Percentiles rank a stretch among this genome's conserved stretches.
These are phyloP conservation scores for Shargacucullia verbasci DNA, from an alignment of 2,888 invertebrate genomes.

Conservation along the genomic window DNA sequence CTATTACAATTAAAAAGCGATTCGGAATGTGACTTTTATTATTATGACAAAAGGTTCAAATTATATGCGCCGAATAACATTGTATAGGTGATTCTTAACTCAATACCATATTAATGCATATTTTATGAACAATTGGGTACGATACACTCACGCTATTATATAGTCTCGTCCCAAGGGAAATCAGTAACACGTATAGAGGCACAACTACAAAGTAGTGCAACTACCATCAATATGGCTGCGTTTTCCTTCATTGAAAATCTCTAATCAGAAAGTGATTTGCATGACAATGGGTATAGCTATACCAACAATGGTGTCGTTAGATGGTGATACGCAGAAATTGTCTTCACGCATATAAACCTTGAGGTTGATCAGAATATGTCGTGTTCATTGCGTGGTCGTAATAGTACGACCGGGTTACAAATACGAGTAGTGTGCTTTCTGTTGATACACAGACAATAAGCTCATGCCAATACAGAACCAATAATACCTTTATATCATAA, in stretches of 20 bases:
- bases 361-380: not conserved
- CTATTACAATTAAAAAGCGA: too few relatives aligned
- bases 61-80: too few relatives aligned
- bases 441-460: too few relatives aligned
- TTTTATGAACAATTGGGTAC: constrained; percentile 6
- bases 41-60: too few relatives aligned
- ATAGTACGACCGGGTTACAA: too few relatives aligned
- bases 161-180: constrained; percentile 38
- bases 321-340: constrained; percentile 3
- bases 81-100: not conserved
- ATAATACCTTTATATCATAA: too few relatives aligned
- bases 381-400: too few relatives aligned
- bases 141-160: constrained; percentile 10
- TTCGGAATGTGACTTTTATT: too few relatives aligned
- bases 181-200: constrained; percentile 12
- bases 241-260: constrained; percentile 53
- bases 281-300: constrained; percentile 47
- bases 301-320: constrained; percentile 14
- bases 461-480: too few relatives aligned
- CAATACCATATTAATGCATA: constrained; percentile 10
- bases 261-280: constrained; percentile 54
- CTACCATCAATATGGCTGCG: constrained; percentile 29
- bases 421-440: too few relatives aligned
- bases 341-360: not conserved
- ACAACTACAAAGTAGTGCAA: constrained; percentile 11